Percentiles rank a stretch among this genome's conserved stretches.
phyloP scores from a whole-genome alignment of 2,797 vertebrate genomes.

The Calcarius lapponicus region DNA sequence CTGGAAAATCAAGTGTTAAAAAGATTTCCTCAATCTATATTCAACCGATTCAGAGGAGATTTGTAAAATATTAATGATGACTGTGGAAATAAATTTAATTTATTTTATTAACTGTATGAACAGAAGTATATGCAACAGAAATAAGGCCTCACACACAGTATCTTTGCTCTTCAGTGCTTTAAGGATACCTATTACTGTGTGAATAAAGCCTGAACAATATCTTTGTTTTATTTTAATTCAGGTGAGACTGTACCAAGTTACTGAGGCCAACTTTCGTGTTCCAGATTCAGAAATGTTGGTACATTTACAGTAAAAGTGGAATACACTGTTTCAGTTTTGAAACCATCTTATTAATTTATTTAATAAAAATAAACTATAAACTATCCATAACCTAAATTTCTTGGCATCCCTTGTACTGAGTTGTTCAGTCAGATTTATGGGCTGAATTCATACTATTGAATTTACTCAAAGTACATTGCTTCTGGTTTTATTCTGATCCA shows the following conservation, averaged over 20 bases:
- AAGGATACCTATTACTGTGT: neutral
- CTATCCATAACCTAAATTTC: neutral
- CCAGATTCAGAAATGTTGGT: neutral
- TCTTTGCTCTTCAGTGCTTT: neutral
- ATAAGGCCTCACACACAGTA: neutral
- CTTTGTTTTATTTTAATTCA: neutral
- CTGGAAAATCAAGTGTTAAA: neutral
- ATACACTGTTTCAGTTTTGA: neutral
- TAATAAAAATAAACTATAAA: neutral
- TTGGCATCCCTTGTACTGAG: neutral
- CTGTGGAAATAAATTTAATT: neutral
- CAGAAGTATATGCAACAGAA: neutral
- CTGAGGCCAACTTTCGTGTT: neutral
- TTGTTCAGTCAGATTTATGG: neutral
- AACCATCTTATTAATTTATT: neutral
- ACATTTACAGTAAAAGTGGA: neutral
- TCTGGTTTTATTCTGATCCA: conserved; percentile 14
- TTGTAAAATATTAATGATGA: neutral
- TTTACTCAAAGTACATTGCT: neutral
- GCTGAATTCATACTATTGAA: neutral
- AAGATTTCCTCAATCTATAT: neutral
- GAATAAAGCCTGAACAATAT: neutral
- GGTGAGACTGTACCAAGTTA: neutral
- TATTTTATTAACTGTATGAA: neutral
- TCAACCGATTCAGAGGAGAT: neutral